Evolutionary conservation across 2,888 invertebrate genomes (phyloP), one percentile per base, ranked within the genome.

Genomic region (Andricus curvator): DNA sequence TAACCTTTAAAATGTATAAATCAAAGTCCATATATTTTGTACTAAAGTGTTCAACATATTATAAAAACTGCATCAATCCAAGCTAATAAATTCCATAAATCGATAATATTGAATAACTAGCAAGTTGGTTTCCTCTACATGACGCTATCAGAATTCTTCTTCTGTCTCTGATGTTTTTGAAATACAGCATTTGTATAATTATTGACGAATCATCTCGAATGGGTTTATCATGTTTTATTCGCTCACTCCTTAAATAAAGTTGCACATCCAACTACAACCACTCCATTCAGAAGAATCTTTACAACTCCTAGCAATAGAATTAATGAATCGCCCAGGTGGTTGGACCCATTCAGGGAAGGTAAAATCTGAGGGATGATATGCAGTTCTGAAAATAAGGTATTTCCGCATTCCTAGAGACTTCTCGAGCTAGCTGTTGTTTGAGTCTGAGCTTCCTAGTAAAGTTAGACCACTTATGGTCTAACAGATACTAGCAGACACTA

Each of bases 391-490:
- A 29, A 11, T 48, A 17, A 68, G 44, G 70, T 5, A 17, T 51
- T 70, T 70, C 51, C 51, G 70, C 48, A 51, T 70, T 70, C 48
- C 20, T 33, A 29, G 48, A 68, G 60, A 22, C 22, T 22, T 68
- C 48, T 68, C 17, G 17, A 48, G 48, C 5, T 80, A 81, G 66
- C 84, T 51, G 78, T 86, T 83, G 82, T 86, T 83, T 81, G 22
- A 81, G 86, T 85, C 85, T 85, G 85, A 84, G 83, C 82, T 76
- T 77, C 62, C 77, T 41, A 44, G 79, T 68, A 78, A 70, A 65
- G 79, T 82, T 80, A 81, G 81, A 77, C 80, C 85, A 84, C 85
- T 87, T 77, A 79, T 82, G 68, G 79, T 82, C 81, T 83, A 84
- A 84, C 85, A 81, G 33, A 67, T 5, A 41, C 41, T 41, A n/a